Percentiles rank a stretch among this genome's conserved stretches.
Conservation (phyloP, 1,140 invertebrate species). For the Dinothrombium tinctorium region DNA sequence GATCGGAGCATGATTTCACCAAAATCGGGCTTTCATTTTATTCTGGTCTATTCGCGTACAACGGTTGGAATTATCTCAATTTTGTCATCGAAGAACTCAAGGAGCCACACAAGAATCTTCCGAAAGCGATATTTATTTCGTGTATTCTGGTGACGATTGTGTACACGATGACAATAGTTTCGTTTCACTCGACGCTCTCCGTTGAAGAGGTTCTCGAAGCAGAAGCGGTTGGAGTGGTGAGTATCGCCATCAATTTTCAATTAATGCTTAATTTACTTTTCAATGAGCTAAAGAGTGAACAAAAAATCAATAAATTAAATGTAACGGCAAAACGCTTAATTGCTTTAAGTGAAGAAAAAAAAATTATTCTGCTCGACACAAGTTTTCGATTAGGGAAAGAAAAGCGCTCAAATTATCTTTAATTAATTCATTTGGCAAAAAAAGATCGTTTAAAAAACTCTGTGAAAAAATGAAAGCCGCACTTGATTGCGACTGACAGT, state of each 20-base stretch:
- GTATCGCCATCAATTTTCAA: slow-evolving; percentile 16
- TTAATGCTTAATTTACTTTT: not conserved
- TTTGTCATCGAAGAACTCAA: slow-evolving; percentile 96
- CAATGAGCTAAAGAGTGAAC: not conserved
- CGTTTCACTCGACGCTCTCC: slow-evolving; percentile 82
- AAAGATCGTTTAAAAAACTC: too few relatives aligned
- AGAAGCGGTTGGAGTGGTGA: slow-evolving; percentile 82
- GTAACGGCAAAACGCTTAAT: too few relatives aligned
- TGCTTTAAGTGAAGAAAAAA: too few relatives aligned
- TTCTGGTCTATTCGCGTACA: slow-evolving; percentile 94
- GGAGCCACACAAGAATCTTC: slow-evolving; percentile 87
- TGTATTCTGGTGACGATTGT: slow-evolving; percentile 76
- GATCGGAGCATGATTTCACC: slow-evolving; percentile 51
- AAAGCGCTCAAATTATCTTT: too few relatives aligned
- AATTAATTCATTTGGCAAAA: too few relatives aligned
- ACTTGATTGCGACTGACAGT: too few relatives aligned
- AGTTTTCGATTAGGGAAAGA: too few relatives aligned
- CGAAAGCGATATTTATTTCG: slow-evolving; percentile 81
- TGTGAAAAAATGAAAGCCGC: too few relatives aligned
- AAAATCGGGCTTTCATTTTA: slow-evolving; percentile 90
- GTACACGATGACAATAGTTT: slow-evolving; percentile 83
- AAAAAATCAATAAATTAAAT: too few relatives aligned
- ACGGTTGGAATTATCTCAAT: slow-evolving; percentile 96
- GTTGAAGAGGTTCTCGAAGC: slow-evolving; percentile 63
- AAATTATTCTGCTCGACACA: too few relatives aligned